These are phyloP conservation scores for Lymantria monacha DNA, from an alignment of 2,888 invertebrate genomes.

Conservation along the genomic window DNA sequence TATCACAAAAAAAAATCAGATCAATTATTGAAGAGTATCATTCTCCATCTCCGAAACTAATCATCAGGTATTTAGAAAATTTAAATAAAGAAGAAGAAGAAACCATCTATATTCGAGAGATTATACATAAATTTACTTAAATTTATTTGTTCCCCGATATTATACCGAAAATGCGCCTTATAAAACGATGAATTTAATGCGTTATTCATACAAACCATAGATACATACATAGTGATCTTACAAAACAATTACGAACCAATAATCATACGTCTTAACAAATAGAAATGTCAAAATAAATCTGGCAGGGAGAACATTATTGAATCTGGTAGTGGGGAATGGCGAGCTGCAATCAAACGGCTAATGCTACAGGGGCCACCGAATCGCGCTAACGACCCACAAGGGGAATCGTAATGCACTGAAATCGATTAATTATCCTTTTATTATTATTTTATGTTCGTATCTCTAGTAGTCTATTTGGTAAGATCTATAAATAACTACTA, in stretches of 20 bases:
- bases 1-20: no score
- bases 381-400: constrained; percentile 56
- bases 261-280: constrained; percentile 74
- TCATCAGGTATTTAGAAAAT: no score
- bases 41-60: no score
- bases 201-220: no score
- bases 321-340: constrained; percentile 44
- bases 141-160: no score
- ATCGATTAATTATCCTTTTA: constrained; percentile 80
- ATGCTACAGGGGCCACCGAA: constrained; percentile 52
- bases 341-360: constrained; percentile 66
- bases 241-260: constrained; percentile 65
- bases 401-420: constrained; percentile 70
- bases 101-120: no score
- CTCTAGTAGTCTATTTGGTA: constrained; percentile 8
- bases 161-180: no score
- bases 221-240: constrained; percentile 8
- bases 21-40: no score
- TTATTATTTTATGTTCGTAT: constrained; percentile 74
- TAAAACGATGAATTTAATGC: no score
- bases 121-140: no score
- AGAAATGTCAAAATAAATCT: constrained; percentile 72
- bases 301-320: constrained; percentile 65
- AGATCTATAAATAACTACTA: no score
- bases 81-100: no score